phyloP scores from a whole-genome alignment of 1,140 invertebrate genomes.

The Dendroctonus ponderosae region DNA sequence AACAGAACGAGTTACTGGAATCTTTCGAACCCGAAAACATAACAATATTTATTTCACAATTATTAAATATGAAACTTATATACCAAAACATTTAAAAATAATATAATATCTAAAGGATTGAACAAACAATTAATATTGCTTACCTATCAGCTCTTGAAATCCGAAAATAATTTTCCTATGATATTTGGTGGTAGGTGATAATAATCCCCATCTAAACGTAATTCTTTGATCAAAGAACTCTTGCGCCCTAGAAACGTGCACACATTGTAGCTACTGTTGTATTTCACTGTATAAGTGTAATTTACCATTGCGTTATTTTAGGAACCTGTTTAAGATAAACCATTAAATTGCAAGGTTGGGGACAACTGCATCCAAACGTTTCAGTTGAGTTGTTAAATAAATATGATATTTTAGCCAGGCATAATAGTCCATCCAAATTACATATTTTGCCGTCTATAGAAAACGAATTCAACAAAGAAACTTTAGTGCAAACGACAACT shows the following conservation, averaged over 20 bases:
- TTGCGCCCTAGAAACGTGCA: constrained; percentile 33
- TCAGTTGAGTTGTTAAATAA: constrained; percentile 54
- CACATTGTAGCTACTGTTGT: neutral
- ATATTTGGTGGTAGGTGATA: constrained; percentile 53
- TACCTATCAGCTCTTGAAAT: constrained; percentile 59
- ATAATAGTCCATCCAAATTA: constrained; percentile 51
- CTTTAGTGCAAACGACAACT: neutral
- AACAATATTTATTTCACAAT: too few relatives aligned
- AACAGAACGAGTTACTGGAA: too few relatives aligned
- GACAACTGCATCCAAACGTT: constrained; percentile 56
- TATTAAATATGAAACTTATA: too few relatives aligned
- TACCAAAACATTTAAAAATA: too few relatives aligned
- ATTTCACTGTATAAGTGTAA: neutral
- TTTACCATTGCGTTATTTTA: constrained; percentile 51
- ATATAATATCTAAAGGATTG: too few relatives aligned
- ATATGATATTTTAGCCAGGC: constrained; percentile 45
- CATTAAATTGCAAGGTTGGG: constrained; percentile 57
- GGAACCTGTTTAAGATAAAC: constrained; percentile 58
- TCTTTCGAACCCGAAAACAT: too few relatives aligned
- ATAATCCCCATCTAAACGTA: constrained; percentile 46
- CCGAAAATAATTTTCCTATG: constrained; percentile 58
- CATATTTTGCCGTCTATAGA: constrained; percentile 55
- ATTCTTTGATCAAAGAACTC: constrained; percentile 45
- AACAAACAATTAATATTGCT: neutral
- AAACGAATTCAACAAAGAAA: neutral